These are phyloP conservation scores for Mystacornis crossleyi DNA, from an alignment of 2,113 vertebrate genomes.

Conservation along the genomic window DNA sequence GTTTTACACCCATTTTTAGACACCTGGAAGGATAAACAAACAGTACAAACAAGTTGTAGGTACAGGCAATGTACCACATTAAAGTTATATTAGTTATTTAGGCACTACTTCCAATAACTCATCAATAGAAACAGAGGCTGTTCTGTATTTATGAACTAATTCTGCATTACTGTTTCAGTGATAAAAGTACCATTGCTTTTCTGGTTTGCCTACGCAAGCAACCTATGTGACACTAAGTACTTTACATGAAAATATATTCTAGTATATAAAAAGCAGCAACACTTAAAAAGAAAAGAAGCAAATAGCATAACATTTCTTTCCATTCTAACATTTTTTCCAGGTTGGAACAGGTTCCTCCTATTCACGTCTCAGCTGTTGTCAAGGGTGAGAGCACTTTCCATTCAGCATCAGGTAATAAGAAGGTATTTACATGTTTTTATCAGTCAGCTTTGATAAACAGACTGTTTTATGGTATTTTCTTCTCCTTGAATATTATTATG, in stretches of 20 bases:
- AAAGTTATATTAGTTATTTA: neutral
- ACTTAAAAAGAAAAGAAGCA: neutral
- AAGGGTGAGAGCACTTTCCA: neutral
- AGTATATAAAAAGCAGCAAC: neutral
- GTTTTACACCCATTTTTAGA: neutral
- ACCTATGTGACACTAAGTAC: neutral
- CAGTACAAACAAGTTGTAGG: neutral
- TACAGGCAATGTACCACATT: neutral
- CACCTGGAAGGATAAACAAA: neutral
- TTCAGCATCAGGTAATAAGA: neutral
- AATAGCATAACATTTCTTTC: neutral
- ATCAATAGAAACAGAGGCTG: neutral
- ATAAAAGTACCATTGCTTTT: neutral
- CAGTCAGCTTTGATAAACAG: neutral
- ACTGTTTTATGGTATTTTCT: neutral
- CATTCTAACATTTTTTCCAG: neutral
- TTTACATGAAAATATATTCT: neutral
- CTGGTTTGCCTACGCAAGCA: neutral
- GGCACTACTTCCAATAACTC: neutral
- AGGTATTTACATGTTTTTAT: neutral
- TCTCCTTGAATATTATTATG: neutral
- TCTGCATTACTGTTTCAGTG: neutral
- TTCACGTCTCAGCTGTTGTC: neutral
- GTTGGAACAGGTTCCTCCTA: slow-evolving; percentile 1
- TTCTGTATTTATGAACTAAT: neutral